Evolutionary conservation across 1,140 invertebrate genomes (phyloP), one percentile per base, ranked within the genome.

Genomic region (Hylyphantes graminicola): DNA sequence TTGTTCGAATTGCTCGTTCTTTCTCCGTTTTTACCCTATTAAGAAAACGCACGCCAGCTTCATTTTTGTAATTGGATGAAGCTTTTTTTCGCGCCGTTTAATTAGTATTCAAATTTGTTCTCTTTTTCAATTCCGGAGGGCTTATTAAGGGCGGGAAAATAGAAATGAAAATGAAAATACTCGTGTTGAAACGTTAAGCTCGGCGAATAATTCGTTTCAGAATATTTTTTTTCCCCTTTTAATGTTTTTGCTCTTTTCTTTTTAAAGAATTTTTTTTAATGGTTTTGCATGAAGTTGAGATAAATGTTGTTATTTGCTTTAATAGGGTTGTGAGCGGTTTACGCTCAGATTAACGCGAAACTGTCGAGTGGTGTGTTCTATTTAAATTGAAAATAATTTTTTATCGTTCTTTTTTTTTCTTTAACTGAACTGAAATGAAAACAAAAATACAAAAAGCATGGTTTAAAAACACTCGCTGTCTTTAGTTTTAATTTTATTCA

Each of bases 61-160:
- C 74, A 83, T 83, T 83, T 64, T 74, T 75, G 80, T 83, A 83
- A 83, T 83, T 83, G 80, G 80, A 83, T 65, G 72, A 75, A 51
- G 8, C 57, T 83, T 74, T 83, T 80, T 83, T 75, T 83, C 80
- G 17, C 80, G 61, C 80, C 50, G 80, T 83, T 83, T 83, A 83
- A 83, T 83, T 83, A 83, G 70, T 83, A 83, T 83, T 83, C 80
- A 83, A 83, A 83, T 83, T 63, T 83, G 79, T 83, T 83, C 75
- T 21, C n/a, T 64, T 17, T 53, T 73, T 63, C 64, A 55, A 63
- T 73, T 73, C 59, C 67, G 65, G 80, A 83, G 80, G 75, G 80
- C 57, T 83, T 74, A 83, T 83, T 83, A 83, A 72, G 65, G 55
- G 80, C 35, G 35, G 35, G 35, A 35, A 35, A 35, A 35, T 83